Evolutionary conservation across 2,113 vertebrate genomes (phyloP).

Genomic region (Proterorhinus semilunaris): DNA sequence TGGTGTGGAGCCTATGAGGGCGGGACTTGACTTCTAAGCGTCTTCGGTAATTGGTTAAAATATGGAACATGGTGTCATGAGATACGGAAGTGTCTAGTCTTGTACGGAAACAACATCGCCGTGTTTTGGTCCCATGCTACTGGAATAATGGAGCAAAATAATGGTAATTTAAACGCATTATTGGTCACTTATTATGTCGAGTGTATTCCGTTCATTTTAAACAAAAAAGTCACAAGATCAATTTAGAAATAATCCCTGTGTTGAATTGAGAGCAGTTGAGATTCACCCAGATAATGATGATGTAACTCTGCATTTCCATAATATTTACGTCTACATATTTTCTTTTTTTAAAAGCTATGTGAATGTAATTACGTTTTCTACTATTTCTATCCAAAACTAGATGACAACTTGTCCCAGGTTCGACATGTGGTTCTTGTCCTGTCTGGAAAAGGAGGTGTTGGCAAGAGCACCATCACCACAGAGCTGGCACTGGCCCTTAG

Average conservation of each 20-base stretch:
- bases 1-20: slow-evolving; percentile 24
- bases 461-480: slow-evolving; percentile 91
- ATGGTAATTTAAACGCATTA: slow-evolving; percentile 41
- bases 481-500: slow-evolving; percentile 86
- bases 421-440: slow-evolving; percentile 86
- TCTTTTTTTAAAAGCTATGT: too few species aligned
- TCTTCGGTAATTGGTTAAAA: slow-evolving; percentile 27
- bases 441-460: slow-evolving; percentile 94
- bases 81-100: slow-evolving; percentile 28
- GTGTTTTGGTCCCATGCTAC: neutral
- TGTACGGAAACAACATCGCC: neutral
- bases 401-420: slow-evolving; percentile 78
- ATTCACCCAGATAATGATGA: neutral
- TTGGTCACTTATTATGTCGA: too few species aligned
- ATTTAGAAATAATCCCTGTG: too few species aligned
- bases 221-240: too few species aligned
- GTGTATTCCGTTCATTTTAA: too few species aligned
- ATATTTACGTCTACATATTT: neutral
- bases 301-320: neutral
- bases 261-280: neutral
- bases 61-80: neutral
- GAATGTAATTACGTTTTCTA: too few species aligned
- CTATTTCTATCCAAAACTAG: slow-evolving; percentile 34
- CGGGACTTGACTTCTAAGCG: neutral
- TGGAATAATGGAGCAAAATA: slow-evolving; percentile 58